Base-by-base conservation (phyloP, 2,888 invertebrate species). In the Operophtera brumata region DNA sequence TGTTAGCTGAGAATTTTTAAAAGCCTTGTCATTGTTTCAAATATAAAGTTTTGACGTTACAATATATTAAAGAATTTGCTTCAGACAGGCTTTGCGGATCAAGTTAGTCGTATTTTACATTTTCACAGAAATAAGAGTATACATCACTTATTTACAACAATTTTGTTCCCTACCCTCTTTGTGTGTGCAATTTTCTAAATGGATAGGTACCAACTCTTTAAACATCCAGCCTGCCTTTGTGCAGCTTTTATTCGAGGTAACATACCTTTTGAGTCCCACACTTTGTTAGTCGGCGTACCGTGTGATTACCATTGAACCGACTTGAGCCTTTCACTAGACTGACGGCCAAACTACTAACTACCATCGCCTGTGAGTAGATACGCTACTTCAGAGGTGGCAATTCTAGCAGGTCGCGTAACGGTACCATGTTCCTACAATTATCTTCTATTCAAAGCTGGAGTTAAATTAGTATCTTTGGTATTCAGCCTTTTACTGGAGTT, bases 21-120 rank as follows among this genome's bases (percentile, higher is more conserved):
- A 65, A 61, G 61, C 57, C 48, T 48, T 60, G 61, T 57, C 63
- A 61, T 63, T 65, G 65, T 65, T 63, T 56, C 61, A 60, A 61
- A 61, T 59, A 59, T 54, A 58, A 61, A 60, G 59, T 65, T 64
- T 56, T 63, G 62, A 62, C 60, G 54, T 49, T 32, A 48, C 43
- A 52, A 52, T 57, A 48, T 57, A 58, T 59, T 50, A 47, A 25
- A 30, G 50, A 49, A 47, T 49, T 49, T 39, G 49, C 44, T 46
- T 43, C 36, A 32, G 44, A 40, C 30, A n/a, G 34, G 43, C 14
- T 46, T 44, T 8, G 42, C 8, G 43, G 12, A 30, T 30, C 14
- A 32, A 30, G 43, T 48, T 30, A 11, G 14, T 30, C 25, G 39
- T 40, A 44, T 48, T 26, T 54, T 34, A 14, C 10, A 39, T 13